Evolutionary conservation across 2,888 invertebrate genomes (phyloP), one percentile per base, ranked within the genome.

Genomic region (Pristionchus mayeri): DNA sequence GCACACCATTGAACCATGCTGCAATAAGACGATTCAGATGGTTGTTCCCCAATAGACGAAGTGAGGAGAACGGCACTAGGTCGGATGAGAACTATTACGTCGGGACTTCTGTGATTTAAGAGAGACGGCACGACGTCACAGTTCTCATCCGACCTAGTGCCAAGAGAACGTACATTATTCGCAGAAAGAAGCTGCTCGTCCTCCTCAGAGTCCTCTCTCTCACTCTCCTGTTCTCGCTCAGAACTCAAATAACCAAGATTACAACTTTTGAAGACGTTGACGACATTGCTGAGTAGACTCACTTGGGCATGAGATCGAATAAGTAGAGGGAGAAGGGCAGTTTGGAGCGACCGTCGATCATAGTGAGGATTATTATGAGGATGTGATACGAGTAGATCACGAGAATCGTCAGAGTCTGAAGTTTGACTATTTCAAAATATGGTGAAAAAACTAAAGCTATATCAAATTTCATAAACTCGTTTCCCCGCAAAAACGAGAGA

Each of bases 301-400:
- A 71, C 71, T 7, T 7, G 13, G 71, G 71, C 40, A 71, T 71
- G 44, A 71, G 71, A 34, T 71, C 71, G 40, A 71, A 71, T 6
- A 71, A 24, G n/a, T 71, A 44, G 40, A 71, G 71, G 6, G 71
- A 40, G 71, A 71, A 71, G 11, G 37, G 71, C 71, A 71, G 71
- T 71, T 71, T 71, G 71, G 40, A 40, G n/a, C 40, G 37, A 4
- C 30, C 37, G 1, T 30, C n/a, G 13, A 24, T 4, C 2, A 34
- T 6, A 40, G 71, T 71, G n/a, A 71, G 7, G 9, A 71, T 9
- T 11, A 44, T 71, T 11, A 71, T 44, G 44, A 24, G 3, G 24
- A 71, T 0, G 13, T 71, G 71, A 21, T 71, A 71, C 24, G 24
- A 24, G 71, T 44, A 71, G n/a, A 44, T 21, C 2, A 21, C 40